Percentiles rank a stretch among this genome's conserved stretches.
Evolutionary conservation across 2,113 vertebrate species (phyloP).

Genomic region (Tringa solitaria): DNA sequence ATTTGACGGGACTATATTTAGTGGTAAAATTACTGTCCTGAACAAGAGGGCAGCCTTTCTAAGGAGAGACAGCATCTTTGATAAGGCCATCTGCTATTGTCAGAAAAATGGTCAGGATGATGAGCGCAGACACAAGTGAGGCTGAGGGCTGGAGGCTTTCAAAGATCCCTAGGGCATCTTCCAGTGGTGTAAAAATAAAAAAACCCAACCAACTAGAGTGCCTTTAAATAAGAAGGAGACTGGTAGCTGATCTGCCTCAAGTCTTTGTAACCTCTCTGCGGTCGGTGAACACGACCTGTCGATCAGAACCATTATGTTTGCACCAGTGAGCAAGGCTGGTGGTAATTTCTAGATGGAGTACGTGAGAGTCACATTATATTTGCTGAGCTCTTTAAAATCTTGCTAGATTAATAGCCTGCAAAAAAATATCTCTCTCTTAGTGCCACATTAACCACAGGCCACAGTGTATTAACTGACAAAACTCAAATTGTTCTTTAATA

Average conservation of each 20-base stretch:
- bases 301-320: neutral
- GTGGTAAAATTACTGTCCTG: neutral
- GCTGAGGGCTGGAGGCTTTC: neutral
- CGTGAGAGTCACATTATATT: neutral
- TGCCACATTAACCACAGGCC: constrained; percentile 63
- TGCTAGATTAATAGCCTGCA: constrained; percentile 30
- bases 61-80: neutral
- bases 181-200: neutral
- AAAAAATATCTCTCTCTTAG: constrained; percentile 13
- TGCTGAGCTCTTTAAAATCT: constrained; percentile 45
- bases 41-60: neutral
- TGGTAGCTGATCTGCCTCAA: neutral
- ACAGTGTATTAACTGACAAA: constrained; percentile 69
- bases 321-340: neutral
- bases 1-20: neutral
- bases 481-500: constrained; percentile 72
- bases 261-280: neutral
- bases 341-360: constrained; percentile 8
- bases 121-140: fast-evolving
- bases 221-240: neutral
- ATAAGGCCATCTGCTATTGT: neutral
- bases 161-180: neutral
- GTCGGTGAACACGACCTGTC: neutral
- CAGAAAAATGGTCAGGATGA: neutral
- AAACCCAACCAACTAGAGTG: neutral